phyloP scores from a whole-genome alignment of 1,140 invertebrate genomes.

The Heterodera schachtii region DNA sequence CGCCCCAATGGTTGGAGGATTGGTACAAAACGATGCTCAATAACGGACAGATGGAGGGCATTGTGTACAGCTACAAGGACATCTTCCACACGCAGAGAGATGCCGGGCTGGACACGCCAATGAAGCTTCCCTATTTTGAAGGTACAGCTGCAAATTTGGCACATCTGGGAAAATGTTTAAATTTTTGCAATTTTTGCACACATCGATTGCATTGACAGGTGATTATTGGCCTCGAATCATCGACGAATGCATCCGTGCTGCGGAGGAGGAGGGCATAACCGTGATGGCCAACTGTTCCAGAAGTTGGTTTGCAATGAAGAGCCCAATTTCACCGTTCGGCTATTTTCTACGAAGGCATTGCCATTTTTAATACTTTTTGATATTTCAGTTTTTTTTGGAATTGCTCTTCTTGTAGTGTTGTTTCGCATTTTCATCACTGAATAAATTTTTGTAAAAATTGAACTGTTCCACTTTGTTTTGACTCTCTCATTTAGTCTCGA shows the following conservation, averaged over 20 bases:
- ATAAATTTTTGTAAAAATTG: too few species aligned
- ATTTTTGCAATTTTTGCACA: too few species aligned
- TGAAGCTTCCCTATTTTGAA: conserved; percentile 93
- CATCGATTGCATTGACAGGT: conserved; percentile 69
- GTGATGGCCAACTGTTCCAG: conserved; percentile 93
- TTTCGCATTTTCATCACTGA: too few species aligned
- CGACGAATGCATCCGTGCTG: conserved; percentile 96
- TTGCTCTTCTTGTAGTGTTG: too few species aligned
- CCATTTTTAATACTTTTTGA: conserved; percentile 71
- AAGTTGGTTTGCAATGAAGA: conserved; percentile 99
- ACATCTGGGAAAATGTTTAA: background rate
- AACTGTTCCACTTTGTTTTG: too few species aligned
- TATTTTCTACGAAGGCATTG: conserved; percentile 88
- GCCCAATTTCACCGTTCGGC: conserved; percentile 88
- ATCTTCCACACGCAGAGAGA: conserved; percentile 78
- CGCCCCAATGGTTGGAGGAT: conserved; percentile 96
- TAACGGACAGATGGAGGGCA: conserved; percentile 95
- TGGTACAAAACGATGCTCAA: conserved; percentile 99
- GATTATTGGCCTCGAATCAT: conserved; percentile 99
- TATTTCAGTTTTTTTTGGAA: too few species aligned
- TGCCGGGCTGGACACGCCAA: conserved; percentile 88
- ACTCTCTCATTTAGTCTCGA: too few species aligned
- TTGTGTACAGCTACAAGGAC: conserved; percentile 95
- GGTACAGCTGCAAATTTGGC: background rate
- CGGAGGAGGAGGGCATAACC: conserved; percentile 85